Conservation (phyloP, 1,140 invertebrate species). For the Hyles euphorbiae region DNA sequence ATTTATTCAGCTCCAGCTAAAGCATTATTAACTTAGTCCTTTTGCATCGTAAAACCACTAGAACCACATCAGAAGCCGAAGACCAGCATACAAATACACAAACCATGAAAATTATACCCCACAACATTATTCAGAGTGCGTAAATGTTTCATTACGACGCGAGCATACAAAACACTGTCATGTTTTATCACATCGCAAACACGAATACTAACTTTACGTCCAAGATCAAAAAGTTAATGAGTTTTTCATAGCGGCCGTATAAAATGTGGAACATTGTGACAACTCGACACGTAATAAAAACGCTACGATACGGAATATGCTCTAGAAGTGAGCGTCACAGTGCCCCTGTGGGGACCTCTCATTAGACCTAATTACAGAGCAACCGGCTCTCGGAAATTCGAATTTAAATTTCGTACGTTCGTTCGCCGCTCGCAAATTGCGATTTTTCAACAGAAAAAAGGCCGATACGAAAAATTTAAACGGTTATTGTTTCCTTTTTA, state of each 20-base stretch:
- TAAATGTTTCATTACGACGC: too few relatives aligned
- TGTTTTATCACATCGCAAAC: too few relatives aligned
- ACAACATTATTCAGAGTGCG: too few relatives aligned
- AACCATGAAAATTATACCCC: too few relatives aligned
- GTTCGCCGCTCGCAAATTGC: conserved; percentile 45
- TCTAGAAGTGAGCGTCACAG: conserved; percentile 38
- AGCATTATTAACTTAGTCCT: too few relatives aligned
- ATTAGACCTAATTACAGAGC: conserved; percentile 66
- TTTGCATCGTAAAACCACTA: too few relatives aligned
- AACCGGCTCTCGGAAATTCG: conserved; percentile 50
- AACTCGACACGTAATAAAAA: conserved; percentile 50
- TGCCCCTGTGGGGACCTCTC: conserved; percentile 33
- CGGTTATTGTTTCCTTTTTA: conserved; percentile 72
- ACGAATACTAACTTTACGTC: conserved; percentile 2
- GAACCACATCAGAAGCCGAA: too few relatives aligned
- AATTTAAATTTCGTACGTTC: conserved; percentile 64
- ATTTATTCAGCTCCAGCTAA: too few relatives aligned
- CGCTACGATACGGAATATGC: conserved; percentile 37
- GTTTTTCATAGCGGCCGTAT: conserved; percentile 29
- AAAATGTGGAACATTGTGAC: conserved; percentile 35
- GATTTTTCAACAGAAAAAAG: conserved; percentile 67
- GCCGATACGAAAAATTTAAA: conserved; percentile 62
- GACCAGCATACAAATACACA: too few relatives aligned
- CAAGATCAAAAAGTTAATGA: conserved; percentile 44
- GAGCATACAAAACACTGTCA: too few relatives aligned